Evolutionary conservation across 2,797 vertebrate species (phyloP).

Genomic region (Sphenodon punctatus): DNA sequence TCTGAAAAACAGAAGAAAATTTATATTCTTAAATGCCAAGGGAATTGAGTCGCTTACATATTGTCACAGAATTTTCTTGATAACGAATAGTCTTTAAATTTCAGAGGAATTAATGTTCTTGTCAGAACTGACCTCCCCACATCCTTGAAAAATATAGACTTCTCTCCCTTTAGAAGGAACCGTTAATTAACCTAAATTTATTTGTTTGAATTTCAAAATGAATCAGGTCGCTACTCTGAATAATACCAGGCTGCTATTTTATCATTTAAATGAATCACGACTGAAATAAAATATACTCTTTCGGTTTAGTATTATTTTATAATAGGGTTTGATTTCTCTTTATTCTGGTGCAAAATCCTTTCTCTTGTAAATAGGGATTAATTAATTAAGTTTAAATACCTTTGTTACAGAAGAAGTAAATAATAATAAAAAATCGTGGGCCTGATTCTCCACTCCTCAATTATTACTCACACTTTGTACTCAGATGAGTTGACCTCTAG

Average conservation of each 20-base stretch:
- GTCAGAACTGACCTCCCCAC: too few relatives aligned
- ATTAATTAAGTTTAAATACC: too few relatives aligned
- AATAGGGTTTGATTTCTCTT: neutral
- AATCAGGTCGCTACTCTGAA: neutral
- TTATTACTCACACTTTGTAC: slow-evolving; percentile 12
- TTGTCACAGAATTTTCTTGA: too few relatives aligned
- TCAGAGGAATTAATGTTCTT: too few relatives aligned
- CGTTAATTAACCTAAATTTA: too few relatives aligned
- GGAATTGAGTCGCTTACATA: neutral
- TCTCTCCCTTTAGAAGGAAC: too few relatives aligned
- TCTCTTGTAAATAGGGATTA: too few relatives aligned
- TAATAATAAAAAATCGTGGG: too few relatives aligned
- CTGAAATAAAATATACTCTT: fast-evolving
- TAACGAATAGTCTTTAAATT: too few relatives aligned
- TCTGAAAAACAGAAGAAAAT: neutral
- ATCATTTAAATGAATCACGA: slow-evolving; percentile 35
- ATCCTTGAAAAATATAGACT: too few relatives aligned
- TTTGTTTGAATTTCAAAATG: neutral
- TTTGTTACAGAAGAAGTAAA: too few relatives aligned
- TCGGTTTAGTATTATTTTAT: neutral
- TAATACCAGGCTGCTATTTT: neutral
- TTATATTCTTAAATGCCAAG: neutral
- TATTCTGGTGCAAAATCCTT: neutral
- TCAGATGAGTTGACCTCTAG: slow-evolving; percentile 35
- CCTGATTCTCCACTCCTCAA: neutral